These are phyloP conservation scores for Elgaria multicarinata DNA, from an alignment of 2,113 vertebrate species.

Conservation along the genomic window DNA sequence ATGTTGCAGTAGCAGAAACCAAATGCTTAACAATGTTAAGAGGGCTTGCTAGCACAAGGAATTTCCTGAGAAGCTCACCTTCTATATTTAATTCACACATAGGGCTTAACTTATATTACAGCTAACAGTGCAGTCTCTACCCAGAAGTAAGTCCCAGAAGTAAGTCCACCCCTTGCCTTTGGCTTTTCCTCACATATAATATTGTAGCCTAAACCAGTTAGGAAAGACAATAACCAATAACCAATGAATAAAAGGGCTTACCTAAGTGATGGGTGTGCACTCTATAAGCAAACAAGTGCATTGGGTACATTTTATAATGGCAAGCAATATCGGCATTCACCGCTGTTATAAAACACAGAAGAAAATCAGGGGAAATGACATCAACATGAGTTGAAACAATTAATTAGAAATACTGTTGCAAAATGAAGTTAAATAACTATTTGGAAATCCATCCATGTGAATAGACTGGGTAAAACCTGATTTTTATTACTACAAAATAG, in stretches of 20 bases:
- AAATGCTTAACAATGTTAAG: too few relatives aligned
- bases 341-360: slow-evolving; percentile 76
- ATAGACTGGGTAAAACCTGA: background rate
- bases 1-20: too few relatives aligned
- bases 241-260: slow-evolving; percentile 67
- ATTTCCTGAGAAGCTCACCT: too few relatives aligned
- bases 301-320: slow-evolving; percentile 86
- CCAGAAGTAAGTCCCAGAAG: background rate
- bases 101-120: background rate
- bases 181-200: too few relatives aligned
- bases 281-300: slow-evolving; percentile 96
- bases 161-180: too few relatives aligned
- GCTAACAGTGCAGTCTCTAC: background rate
- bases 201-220: background rate
- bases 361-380: slow-evolving; percentile 22
- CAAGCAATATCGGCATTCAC: slow-evolving; percentile 94
- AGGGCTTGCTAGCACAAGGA: too few relatives aligned
- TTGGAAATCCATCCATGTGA: background rate
- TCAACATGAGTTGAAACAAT: background rate
- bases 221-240: background rate
- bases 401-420: background rate
- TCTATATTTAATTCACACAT: background rate
- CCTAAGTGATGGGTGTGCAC: slow-evolving; percentile 95
- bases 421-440: background rate
- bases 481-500: background rate